Evolutionary conservation across 2,113 vertebrate species (phyloP).

Genomic region (Setophaga petechia): DNA sequence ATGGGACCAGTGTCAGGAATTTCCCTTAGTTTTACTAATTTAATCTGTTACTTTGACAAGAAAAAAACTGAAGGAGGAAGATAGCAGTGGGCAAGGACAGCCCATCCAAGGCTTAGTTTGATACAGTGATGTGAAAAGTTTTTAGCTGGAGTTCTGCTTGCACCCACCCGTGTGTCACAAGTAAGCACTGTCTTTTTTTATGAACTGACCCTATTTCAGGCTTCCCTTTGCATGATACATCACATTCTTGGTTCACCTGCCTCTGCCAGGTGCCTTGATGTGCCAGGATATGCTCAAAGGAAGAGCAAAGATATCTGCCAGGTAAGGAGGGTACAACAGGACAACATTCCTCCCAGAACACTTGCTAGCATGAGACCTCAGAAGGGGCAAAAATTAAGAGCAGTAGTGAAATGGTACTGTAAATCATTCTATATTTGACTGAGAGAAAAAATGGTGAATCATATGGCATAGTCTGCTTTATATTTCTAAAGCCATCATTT

Average conservation of each 20-base stretch:
- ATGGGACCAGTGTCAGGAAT: neutral
- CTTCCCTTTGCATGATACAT: neutral
- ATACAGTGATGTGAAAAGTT: neutral
- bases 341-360: fast-evolving
- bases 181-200: neutral
- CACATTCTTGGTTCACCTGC: neutral
- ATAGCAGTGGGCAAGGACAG: neutral
- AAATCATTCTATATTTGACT: neutral
- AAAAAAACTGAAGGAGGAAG: neutral
- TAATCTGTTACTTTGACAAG: neutral
- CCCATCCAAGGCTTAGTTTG: neutral
- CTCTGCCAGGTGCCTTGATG: neutral
- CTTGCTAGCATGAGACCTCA: neutral
- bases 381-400: neutral
- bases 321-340: fast-evolving
- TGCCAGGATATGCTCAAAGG: fast-evolving
- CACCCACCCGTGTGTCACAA: fast-evolving
- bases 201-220: neutral
- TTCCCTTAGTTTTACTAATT: neutral
- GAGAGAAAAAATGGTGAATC: neutral
- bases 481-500: neutral
- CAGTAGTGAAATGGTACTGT: neutral
- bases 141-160: neutral
- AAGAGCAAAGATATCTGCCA: neutral
- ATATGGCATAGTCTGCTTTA: neutral